Evolutionary conservation across 2,797 vertebrate genomes (phyloP), one percentile per base, ranked within the genome.

Genomic region (Mus minutoides): DNA sequence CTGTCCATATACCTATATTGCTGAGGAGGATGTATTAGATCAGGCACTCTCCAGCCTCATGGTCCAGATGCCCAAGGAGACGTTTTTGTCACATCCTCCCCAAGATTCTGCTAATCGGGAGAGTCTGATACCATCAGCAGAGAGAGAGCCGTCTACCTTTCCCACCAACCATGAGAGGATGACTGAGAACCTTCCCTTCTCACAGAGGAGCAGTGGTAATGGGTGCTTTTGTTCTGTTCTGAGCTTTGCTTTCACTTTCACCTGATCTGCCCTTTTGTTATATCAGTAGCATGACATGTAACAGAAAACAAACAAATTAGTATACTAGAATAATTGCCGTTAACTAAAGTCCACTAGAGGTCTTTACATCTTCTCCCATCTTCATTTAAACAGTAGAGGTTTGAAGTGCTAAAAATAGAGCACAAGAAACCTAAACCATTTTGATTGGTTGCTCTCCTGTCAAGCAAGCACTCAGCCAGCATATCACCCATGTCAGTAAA

Each of bases 1-100:
- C 98, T 99, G 99, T 96, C 99, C 99, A 0, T 99, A 99, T 2
- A 98, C 99, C 79, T 99, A 99, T 75, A 98, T 99, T 83, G 96
- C 99, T 0, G 99, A 99, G 96, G 99, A 99, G 7, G 99, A 99
- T 22, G 83, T 98, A 12, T 97, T 99, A 95, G 99, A 99, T 80
- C 99, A 98, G 94, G 86, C 98, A 0, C 96, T 99, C 0, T 98
- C 99, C 0, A 98, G 98, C 71, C 97, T 99, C 64, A 98, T 99
- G 98, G 98, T 99, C 64, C 98, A 98, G 95, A 96, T 98, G 98
- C 96, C 98, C 77, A 99, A 98, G 95, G 98, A 99, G 73, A 85
- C 92, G 0, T 99, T 98, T 9, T 5, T 98, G 85, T 89, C 96
- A 34, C 98, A 94, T 14, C 62, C 95, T 52, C 98, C 98, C 92